A percentile compares a stretch with the other conserved stretches of the same genome.
Conservation (phyloP, 2,888 invertebrate genomes). For the Sericinus montela region DNA sequence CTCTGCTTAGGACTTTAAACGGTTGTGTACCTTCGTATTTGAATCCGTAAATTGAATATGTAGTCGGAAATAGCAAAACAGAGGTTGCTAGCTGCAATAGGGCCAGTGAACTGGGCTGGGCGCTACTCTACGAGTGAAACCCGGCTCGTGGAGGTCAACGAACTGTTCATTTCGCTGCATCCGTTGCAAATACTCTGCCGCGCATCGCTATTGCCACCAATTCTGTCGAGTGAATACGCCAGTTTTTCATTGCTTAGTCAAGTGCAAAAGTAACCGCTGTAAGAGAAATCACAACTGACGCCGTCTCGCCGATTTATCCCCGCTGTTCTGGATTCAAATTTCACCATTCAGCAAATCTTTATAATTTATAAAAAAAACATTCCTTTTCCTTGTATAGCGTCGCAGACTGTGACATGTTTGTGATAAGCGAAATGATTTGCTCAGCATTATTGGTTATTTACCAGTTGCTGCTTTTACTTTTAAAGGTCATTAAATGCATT, state of each 20-base stretch:
- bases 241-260: slow-evolving; percentile 54
- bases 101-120: slow-evolving; percentile 66
- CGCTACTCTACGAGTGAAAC: slow-evolving; percentile 71
- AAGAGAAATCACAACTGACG: slow-evolving; percentile 49
- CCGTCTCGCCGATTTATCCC: slow-evolving; percentile 30
- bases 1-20: no score
- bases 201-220: slow-evolving; percentile 66
- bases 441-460: no score
- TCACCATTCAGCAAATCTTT: neutral
- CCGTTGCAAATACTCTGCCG: slow-evolving; percentile 75
- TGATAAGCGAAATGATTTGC: no score
- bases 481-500: no score
- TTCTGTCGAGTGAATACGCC: slow-evolving; percentile 60
- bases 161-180: slow-evolving; percentile 78
- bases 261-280: slow-evolving; percentile 57
- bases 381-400: no score
- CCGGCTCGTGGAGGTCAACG: slow-evolving; percentile 70
- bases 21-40: no score
- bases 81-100: slow-evolving; percentile 57
- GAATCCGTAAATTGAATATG: no score
- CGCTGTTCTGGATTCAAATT: neutral
- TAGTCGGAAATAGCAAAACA: slow-evolving; percentile 39
- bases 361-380: no score
- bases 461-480: no score
- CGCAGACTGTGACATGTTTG: no score